Evolutionary conservation across 2,797 vertebrate genomes (phyloP).

Genomic region (Acanthiza pusilla): DNA sequence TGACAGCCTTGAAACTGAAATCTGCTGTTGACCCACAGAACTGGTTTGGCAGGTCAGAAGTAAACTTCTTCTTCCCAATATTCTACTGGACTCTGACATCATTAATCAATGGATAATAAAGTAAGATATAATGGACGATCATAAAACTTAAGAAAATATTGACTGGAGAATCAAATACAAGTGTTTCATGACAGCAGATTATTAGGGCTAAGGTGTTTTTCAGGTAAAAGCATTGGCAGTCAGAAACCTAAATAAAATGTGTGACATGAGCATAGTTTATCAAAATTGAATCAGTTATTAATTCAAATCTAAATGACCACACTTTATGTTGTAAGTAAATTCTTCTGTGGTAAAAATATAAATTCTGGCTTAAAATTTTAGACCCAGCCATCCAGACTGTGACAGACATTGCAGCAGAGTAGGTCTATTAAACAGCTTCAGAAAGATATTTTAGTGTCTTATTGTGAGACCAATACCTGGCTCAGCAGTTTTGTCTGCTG

Average conservation of each 20-base stretch:
- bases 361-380: background rate
- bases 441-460: background rate
- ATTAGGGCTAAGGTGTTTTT: background rate
- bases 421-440: conserved; percentile 10
- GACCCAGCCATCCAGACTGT: background rate
- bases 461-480: background rate
- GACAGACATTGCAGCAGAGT: background rate
- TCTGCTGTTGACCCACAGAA: background rate
- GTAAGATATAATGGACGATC: background rate
- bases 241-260: background rate
- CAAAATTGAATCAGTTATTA: background rate
- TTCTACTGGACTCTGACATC: background rate
- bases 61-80: background rate
- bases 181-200: background rate
- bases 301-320: background rate
- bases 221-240: background rate
- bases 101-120: background rate
- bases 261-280: background rate
- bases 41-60: background rate
- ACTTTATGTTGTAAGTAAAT: background rate
- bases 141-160: background rate
- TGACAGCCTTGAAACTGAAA: background rate
- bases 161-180: background rate
- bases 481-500: background rate
- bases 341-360: background rate